Base-by-base conservation (phyloP, 2,797 vertebrate species). In the Lutjanus argentimaculatus region DNA sequence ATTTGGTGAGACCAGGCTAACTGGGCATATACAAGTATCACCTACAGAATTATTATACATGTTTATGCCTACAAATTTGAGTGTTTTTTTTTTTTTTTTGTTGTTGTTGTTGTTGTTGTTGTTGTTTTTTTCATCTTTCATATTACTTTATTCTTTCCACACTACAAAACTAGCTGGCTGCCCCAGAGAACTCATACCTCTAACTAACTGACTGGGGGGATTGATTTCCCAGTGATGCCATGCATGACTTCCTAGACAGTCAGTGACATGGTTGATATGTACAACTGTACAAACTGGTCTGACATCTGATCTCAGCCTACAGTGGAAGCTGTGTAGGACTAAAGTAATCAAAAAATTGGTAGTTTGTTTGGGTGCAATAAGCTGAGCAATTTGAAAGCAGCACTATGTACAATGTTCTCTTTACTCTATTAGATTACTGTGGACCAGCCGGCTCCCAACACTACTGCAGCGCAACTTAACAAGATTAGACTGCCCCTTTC, bases 31-130 rank as follows among this genome's bases (percentile, higher is more conserved):
- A 30, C 25, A 2, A 30, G 25, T 30, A 2, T 30, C 25, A 30
- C 25, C 25, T 30, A 30, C 2, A 0, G 1, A n/a, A 7, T 5
- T 45, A n/a, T n/a, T n/a, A n/a, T n/a, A n/a, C n/a, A n/a, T n/a
- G n/a, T n/a, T n/a, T n/a, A n/a, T n/a, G n/a, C n/a, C n/a, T n/a
- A n/a, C n/a, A n/a, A n/a, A n/a, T n/a, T n/a, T n/a, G n/a, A n/a
- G n/a, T n/a, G n/a, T n/a, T n/a, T n/a, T n/a, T n/a, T n/a, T n/a
- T n/a, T n/a, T n/a, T n/a, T n/a, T n/a, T n/a, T n/a, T n/a, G n/a
- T n/a, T n/a, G n/a, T n/a, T n/a, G n/a, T n/a, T n/a, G n/a, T n/a
- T n/a, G n/a, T n/a, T n/a, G n/a, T n/a, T n/a, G n/a, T n/a, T n/a
- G n/a, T n/a, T n/a, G n/a, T n/a, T n/a, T 15, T 30, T 3, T 9